Evolutionary conservation across 2,888 invertebrate genomes (phyloP).

Genomic region (Drosophila hamatofila): DNA sequence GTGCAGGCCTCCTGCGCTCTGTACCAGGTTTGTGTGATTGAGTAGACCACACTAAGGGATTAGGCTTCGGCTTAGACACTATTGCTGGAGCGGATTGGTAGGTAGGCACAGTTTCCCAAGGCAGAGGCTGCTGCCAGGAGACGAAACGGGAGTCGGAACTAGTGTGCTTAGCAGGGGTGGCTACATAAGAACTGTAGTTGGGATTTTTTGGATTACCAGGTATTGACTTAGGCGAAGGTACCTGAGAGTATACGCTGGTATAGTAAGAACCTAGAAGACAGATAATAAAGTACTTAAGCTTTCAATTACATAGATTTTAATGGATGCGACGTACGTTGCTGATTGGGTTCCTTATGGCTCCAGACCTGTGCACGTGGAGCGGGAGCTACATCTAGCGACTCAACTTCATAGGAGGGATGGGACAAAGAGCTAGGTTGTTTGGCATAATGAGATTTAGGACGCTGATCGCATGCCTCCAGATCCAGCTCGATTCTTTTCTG

Average conservation of each 20-base stretch:
- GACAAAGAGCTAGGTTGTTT: not conserved
- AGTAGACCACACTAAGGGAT: not conserved
- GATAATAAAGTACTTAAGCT: not conserved
- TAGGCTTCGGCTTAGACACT: not conserved
- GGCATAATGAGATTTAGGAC: not conserved
- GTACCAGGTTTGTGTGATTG: not conserved
- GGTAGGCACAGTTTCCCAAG: constrained; percentile 51
- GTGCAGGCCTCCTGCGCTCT: not conserved
- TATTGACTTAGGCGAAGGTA: constrained; percentile 25
- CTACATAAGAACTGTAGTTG: constrained; percentile 8
- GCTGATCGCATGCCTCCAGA: constrained; percentile 50
- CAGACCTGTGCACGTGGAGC: constrained; percentile 27
- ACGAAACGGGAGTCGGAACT: constrained; percentile 14
- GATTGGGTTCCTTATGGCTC: constrained; percentile 30
- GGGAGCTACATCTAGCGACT: not conserved
- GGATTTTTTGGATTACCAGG: constrained; percentile 2
- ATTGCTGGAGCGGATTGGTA: constrained; percentile 31
- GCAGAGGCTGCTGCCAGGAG: constrained; percentile 50
- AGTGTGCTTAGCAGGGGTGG: not conserved
- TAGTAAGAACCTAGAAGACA: constrained; percentile 29
- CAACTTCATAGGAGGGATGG: constrained; percentile 1
- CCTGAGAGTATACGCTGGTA: constrained; percentile 3
- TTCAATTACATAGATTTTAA: fast-evolving
- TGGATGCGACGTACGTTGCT: constrained; percentile 30
- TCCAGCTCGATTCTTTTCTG: constrained; percentile 69